Percentiles rank a stretch among this genome's conserved stretches.
phyloP scores from a whole-genome alignment of 2,113 vertebrate genomes.

The Rhynchopsitta pachyrhyncha region DNA sequence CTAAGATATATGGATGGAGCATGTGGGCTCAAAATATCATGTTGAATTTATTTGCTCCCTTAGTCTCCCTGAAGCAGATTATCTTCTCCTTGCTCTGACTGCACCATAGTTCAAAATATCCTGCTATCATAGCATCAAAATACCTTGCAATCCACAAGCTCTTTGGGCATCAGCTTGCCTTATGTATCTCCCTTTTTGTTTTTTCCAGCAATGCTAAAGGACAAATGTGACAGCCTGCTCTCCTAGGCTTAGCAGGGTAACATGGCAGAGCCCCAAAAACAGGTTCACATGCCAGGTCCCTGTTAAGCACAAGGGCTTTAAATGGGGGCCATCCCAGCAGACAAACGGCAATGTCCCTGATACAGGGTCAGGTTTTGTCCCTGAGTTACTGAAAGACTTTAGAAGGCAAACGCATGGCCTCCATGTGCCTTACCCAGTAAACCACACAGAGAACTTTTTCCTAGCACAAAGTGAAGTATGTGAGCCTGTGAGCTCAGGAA shows the following conservation, averaged over 20 bases:
- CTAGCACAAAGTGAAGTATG: not conserved
- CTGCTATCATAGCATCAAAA: not conserved
- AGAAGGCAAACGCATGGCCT: not conserved
- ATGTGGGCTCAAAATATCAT: not conserved
- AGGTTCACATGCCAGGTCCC: not conserved
- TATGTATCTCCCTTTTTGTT: not conserved
- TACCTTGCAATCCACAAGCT: not conserved
- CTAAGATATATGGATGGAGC: not conserved
- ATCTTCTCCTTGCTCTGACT: not conserved
- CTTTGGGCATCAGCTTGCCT: not conserved
- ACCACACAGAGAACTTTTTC: rapidly evolving
- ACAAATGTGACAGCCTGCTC: not conserved
- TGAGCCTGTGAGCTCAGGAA: not conserved
- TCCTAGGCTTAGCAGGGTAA: not conserved
- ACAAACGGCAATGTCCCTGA: not conserved
- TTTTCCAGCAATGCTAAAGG: not conserved
- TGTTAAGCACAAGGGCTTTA: not conserved
- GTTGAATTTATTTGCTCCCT: not conserved
- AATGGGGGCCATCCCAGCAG: not conserved
- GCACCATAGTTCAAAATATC: not conserved
- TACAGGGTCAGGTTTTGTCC: not conserved
- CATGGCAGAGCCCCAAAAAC: not conserved
- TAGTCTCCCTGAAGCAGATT: not conserved
- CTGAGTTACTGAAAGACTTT: not conserved
- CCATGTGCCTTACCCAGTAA: rapidly evolving